Percentiles rank a stretch among this genome's conserved stretches.
These are phyloP conservation scores for Barnardius zonarius DNA, from an alignment of 2,113 vertebrate genomes.

Conservation along the genomic window DNA sequence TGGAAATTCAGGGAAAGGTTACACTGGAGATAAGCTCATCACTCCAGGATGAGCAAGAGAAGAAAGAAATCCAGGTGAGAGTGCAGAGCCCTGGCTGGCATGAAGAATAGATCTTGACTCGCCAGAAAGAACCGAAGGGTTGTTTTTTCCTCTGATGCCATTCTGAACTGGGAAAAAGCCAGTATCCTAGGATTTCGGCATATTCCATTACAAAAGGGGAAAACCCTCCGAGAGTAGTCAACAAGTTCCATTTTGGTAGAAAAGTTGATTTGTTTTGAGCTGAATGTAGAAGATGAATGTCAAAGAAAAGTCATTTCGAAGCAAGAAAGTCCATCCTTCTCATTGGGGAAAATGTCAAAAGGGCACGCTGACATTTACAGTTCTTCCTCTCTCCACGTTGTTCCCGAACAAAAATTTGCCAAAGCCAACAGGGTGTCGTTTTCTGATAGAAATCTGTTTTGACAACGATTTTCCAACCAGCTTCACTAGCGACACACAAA, in stretches of 20 bases:
- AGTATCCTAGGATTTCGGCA: not conserved
- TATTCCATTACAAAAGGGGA: not conserved
- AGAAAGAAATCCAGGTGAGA: not conserved
- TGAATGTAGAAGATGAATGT: constrained; percentile 55
- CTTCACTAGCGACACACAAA: not conserved
- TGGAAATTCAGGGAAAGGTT: not conserved
- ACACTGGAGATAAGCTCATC: not conserved
- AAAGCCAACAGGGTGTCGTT: constrained; percentile 52
- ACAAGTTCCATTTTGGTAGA: constrained; percentile 1
- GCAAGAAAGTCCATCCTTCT: constrained; percentile 43
- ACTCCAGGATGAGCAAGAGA: not conserved
- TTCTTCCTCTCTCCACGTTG: constrained; percentile 48
- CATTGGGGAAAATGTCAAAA: constrained; percentile 59
- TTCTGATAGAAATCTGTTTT: constrained; percentile 53
- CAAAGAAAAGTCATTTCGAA: constrained; percentile 55
- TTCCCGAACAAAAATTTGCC: constrained; percentile 52
- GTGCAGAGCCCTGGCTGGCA: not conserved
- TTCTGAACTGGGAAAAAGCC: not conserved
- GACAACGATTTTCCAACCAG: constrained; percentile 46
- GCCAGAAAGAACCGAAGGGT: not conserved
- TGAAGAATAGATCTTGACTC: not conserved
- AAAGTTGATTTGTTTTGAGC: constrained; percentile 54
- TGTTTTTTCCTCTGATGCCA: not conserved
- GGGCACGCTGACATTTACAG: constrained; percentile 60
- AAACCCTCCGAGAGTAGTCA: not conserved